These are phyloP conservation scores for Arnoldichthys spilopterus DNA, from an alignment of 2,797 vertebrate species.

Conservation along the genomic window DNA sequence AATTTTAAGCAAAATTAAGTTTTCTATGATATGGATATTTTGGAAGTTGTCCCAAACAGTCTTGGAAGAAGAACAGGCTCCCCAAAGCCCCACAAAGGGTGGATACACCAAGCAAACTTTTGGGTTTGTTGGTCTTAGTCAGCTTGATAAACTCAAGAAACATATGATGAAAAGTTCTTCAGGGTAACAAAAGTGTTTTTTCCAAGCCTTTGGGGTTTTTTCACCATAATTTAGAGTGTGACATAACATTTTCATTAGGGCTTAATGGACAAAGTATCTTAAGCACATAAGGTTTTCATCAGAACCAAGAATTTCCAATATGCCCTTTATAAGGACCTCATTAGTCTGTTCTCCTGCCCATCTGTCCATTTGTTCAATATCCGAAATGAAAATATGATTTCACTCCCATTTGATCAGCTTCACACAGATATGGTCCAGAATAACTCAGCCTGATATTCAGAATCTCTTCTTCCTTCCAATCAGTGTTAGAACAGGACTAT, in stretches of 20 bases:
- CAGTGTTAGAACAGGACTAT: conserved; percentile 46
- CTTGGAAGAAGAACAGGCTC: no score
- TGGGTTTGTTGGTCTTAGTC: no score
- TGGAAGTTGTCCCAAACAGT: no score
- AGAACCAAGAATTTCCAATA: conserved; percentile 30
- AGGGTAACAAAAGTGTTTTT: background rate
- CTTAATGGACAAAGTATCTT: background rate
- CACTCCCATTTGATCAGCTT: conserved; percentile 47
- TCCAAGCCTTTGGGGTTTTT: background rate
- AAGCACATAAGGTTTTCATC: conserved; percentile 21
- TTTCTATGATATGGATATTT: no score
- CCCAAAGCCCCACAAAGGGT: no score
- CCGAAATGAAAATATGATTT: conserved; percentile 53
- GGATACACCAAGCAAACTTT: no score
- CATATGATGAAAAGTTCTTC: background rate
- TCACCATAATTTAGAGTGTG: background rate
- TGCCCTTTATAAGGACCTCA: conserved; percentile 30
- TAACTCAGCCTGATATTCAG: conserved; percentile 33
- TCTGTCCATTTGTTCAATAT: conserved; percentile 46
- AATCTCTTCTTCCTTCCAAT: conserved; percentile 43
- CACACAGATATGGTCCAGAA: conserved; percentile 39
- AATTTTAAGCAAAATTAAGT: no score
- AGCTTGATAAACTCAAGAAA: no score
- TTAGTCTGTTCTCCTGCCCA: conserved; percentile 23
- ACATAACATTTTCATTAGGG: background rate